These are phyloP conservation scores for Pararge aegeria DNA, from an alignment of 1,140 invertebrate species.

Conservation along the genomic window DNA sequence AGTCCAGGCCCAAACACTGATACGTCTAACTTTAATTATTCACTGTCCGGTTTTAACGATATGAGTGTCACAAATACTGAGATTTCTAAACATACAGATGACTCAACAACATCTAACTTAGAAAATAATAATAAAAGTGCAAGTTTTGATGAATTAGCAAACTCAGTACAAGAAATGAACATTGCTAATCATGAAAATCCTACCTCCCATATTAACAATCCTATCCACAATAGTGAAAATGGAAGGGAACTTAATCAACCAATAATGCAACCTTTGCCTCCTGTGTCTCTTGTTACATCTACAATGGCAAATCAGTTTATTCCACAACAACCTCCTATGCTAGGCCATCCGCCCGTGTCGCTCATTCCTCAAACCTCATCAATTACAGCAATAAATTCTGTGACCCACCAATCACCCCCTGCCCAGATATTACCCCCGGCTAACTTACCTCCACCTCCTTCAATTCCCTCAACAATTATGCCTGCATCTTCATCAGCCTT, in stretches of 20 bases:
- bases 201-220: constrained; percentile 14
- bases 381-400: constrained; percentile 10
- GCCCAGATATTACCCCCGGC: constrained; percentile 29
- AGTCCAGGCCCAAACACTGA: constrained; percentile 68
- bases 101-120: constrained; percentile 32
- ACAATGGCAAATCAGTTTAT: constrained; percentile 16
- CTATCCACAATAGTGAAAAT: constrained; percentile 18
- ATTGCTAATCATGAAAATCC: constrained; percentile 48
- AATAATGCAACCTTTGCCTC: constrained; percentile 25
- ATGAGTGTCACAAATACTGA: constrained; percentile 45
- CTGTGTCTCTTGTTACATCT: constrained; percentile 20
- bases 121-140: constrained; percentile 37
- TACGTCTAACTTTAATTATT: constrained; percentile 66
- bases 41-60: constrained; percentile 49
- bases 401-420: constrained; percentile 10
- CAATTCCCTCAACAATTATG: constrained; percentile 19
- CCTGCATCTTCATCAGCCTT: constrained; percentile 20
- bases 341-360: constrained; percentile 28
- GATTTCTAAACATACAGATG: constrained; percentile 51
- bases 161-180: constrained; percentile 58
- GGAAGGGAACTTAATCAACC: constrained; percentile 27
- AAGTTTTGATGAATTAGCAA: constrained; percentile 50
- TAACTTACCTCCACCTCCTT: constrained; percentile 36
- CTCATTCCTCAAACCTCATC: constrained; percentile 18
- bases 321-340: constrained; percentile 35